Conservation (phyloP, 2,888 invertebrate species). For the Creontiades dilutus region DNA sequence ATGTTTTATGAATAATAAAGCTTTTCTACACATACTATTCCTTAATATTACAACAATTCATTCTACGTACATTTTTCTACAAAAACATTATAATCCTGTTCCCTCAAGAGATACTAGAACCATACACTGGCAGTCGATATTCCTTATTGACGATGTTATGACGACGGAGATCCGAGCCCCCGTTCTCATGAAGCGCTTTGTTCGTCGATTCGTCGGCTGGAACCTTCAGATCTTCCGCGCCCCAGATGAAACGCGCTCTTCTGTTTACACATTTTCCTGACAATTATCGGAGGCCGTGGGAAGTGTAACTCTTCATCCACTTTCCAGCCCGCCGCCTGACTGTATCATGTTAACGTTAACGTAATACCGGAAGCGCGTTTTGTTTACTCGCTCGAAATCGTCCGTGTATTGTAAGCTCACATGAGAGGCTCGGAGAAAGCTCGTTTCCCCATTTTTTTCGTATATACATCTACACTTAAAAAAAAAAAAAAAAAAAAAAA, state of each 20-base stretch:
- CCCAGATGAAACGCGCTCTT: not conserved
- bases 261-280: constrained; percentile 20
- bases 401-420: not conserved
- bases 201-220: not conserved
- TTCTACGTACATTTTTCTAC: no score
- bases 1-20: no score
- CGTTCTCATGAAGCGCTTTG: not conserved
- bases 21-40: no score
- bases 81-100: no score
- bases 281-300: constrained; percentile 36
- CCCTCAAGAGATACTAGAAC: no score
- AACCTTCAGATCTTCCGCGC: not conserved
- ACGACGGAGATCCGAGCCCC: not conserved
- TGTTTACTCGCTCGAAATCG: not conserved
- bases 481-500: no score
- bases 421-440: not conserved
- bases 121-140: no score
- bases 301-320: not conserved
- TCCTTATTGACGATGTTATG: no score
- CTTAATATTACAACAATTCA: no score
- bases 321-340: not conserved
- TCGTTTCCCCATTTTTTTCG: not conserved
- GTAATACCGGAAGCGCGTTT: not conserved
- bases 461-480: no score
- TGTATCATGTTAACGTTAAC: constrained; percentile 11